Conservation (phyloP, 2,888 invertebrate species). For the Molorchus minor region DNA sequence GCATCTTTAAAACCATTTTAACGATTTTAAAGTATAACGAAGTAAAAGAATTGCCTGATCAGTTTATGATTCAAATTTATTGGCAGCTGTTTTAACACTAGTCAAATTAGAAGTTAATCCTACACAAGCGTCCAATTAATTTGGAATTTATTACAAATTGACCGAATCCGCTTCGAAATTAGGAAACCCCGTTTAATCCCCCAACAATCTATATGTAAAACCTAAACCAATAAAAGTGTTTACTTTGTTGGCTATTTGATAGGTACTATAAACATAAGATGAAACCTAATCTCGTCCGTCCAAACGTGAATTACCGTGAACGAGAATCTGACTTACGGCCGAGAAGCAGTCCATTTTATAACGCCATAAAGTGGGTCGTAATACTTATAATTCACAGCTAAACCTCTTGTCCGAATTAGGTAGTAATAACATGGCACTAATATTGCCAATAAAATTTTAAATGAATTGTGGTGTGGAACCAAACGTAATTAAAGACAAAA, state of each 20-base stretch:
- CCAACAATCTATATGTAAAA: constrained; percentile 16
- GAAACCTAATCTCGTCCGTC: constrained; percentile 30
- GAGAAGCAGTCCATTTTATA: constrained; percentile 39
- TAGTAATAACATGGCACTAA: constrained; percentile 8
- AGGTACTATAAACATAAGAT: constrained; percentile 18
- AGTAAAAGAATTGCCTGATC: too few relatives aligned
- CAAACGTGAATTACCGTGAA: constrained; percentile 28
- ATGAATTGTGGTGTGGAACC: constrained; percentile 2
- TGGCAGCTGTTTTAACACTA: too few relatives aligned
- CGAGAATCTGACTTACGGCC: constrained; percentile 12
- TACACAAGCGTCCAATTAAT: constrained; percentile 1
- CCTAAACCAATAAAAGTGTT: constrained; percentile 14
- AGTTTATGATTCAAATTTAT: too few relatives aligned
- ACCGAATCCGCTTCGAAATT: background rate
- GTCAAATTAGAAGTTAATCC: constrained; percentile 5
- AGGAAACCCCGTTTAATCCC: background rate
- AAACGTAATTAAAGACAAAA: constrained; percentile 13
- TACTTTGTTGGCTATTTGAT: constrained; percentile 17
- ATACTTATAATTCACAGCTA: constrained; percentile 37
- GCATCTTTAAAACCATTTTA: too few relatives aligned
- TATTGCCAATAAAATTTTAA: constrained; percentile 12
- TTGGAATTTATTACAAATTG: constrained; percentile 13
- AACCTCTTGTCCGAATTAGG: constrained; percentile 27
- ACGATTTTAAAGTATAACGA: too few relatives aligned
- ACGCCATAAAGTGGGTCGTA: constrained; percentile 40